These are phyloP conservation scores for Tanytarsus gracilentus DNA, from an alignment of 2,888 invertebrate species.

Conservation along the genomic window DNA sequence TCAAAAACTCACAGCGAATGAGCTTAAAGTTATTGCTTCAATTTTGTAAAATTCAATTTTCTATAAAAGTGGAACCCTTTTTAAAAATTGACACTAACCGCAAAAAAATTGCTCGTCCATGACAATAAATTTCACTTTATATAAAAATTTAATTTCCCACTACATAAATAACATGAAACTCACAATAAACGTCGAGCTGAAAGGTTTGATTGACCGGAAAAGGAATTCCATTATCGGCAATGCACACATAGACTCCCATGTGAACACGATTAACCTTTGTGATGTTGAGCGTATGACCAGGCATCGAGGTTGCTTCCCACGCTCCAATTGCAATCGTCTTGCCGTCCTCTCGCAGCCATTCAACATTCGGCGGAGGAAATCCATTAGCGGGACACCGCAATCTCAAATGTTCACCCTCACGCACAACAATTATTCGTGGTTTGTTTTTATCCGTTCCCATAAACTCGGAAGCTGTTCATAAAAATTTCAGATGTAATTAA, in stretches of 20 bases:
- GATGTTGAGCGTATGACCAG: slow-evolving; percentile 62
- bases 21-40: neutral
- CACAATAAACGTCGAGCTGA: slow-evolving; percentile 82
- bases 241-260: slow-evolving; percentile 65
- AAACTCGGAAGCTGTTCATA: slow-evolving; percentile 4
- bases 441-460: neutral
- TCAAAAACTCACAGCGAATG: neutral
- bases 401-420: slow-evolving; percentile 73
- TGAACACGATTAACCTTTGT: slow-evolving; percentile 61
- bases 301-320: slow-evolving; percentile 49
- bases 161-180: slow-evolving; percentile 45
- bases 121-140: too few relatives aligned
- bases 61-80: too few relatives aligned
- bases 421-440: slow-evolving; percentile 55
- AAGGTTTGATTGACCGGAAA: slow-evolving; percentile 73
- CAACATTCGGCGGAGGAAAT: slow-evolving; percentile 63
- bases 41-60: neutral
- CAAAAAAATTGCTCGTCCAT: too few relatives aligned
- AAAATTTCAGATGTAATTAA: neutral
- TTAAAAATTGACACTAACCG: neutral
- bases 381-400: slow-evolving; percentile 74
- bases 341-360: slow-evolving; percentile 63
- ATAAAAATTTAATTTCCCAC: too few relatives aligned
- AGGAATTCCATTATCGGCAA: slow-evolving; percentile 76
- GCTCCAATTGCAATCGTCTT: slow-evolving; percentile 53